phyloP scores from a whole-genome alignment of 2,113 vertebrate species.

The Quiscalus mexicanus region DNA sequence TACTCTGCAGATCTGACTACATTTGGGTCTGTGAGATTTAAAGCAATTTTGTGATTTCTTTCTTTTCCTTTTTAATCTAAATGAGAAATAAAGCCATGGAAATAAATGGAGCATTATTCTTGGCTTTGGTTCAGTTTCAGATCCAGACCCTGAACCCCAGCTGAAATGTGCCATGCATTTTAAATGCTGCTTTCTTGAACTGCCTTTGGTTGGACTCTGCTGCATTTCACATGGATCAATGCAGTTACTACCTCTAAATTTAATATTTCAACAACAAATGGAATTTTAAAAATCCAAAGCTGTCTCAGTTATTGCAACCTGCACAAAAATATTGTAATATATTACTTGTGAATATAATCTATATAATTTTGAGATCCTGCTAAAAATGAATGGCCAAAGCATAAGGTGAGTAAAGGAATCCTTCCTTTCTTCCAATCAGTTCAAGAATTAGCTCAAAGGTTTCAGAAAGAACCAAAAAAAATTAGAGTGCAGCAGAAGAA shows the following conservation, averaged over 20 bases:
- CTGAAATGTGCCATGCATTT: neutral
- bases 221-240: neutral
- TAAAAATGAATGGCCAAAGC: neutral
- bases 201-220: neutral
- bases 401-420: neutral
- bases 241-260: neutral
- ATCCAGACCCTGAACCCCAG: neutral
- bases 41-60: neutral
- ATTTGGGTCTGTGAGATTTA: neutral
- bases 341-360: neutral
- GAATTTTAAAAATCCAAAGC: neutral
- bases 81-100: conserved; percentile 16
- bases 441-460: neutral
- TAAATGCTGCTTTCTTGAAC: neutral
- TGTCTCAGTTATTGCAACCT: neutral
- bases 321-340: neutral
- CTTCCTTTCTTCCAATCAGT: neutral
- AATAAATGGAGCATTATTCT: conserved; percentile 29
- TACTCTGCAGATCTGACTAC: neutral
- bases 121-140: neutral
- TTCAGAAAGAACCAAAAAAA: neutral
- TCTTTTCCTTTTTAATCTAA: conserved; percentile 12
- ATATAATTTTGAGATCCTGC: neutral
- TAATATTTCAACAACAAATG: neutral
- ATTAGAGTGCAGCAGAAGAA: neutral